Evolutionary conservation across 2,113 vertebrate species (phyloP).

Genomic region (Rhinopomastus cyanomelas): DNA sequence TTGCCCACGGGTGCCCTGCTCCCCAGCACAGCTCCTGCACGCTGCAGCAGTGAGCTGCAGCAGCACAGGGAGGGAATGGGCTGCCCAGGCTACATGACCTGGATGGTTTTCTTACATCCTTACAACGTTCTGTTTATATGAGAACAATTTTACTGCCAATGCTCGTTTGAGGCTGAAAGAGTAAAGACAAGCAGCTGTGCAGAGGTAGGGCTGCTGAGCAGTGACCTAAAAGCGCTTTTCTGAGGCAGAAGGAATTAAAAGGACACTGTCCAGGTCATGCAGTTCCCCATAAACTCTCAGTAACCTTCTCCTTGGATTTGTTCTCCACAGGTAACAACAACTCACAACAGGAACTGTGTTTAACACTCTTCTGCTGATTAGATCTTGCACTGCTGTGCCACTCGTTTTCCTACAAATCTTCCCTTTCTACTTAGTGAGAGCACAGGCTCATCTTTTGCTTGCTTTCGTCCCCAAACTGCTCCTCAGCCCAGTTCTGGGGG

Average conservation of each 20-base stretch:
- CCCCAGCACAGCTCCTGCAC: rapidly evolving
- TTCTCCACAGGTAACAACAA: neutral
- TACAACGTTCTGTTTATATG: neutral
- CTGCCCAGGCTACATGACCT: neutral
- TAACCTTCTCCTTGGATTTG: neutral
- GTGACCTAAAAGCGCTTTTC: neutral
- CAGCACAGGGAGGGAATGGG: neutral
- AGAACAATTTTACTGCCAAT: neutral
- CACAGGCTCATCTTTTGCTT: neutral
- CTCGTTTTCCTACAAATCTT: neutral
- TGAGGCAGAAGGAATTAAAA: neutral
- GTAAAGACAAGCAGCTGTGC: neutral
- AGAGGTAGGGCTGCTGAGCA: neutral
- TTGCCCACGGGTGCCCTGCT: neutral
- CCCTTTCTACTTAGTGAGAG: neutral
- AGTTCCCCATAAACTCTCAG: neutral
- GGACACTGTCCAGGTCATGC: neutral
- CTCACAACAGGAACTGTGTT: neutral
- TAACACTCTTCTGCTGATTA: neutral
- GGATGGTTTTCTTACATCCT: neutral
- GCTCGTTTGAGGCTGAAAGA: no score
- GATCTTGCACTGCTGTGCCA: neutral
- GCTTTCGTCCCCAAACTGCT: neutral
- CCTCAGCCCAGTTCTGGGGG: neutral
- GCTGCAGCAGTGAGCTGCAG: neutral